phyloP scores from a whole-genome alignment of 2,888 invertebrate species.

The Xestia rhomboidea region DNA sequence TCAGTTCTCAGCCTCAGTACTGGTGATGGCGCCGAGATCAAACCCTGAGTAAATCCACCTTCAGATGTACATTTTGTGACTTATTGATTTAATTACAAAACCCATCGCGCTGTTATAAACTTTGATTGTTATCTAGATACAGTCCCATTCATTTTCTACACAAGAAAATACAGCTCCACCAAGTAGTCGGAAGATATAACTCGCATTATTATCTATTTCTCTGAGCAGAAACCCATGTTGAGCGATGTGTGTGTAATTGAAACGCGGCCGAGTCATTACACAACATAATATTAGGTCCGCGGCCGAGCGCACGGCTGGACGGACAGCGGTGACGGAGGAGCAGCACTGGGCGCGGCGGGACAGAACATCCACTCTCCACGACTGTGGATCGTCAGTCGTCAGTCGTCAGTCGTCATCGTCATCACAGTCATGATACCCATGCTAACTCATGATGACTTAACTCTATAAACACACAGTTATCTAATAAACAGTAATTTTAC shows the following conservation, averaged over 20 bases:
- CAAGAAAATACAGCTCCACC: neutral
- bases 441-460: neutral
- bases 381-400: too few relatives aligned
- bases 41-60: too few relatives aligned
- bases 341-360: accelerated
- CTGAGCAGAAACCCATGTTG: neutral
- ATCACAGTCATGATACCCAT: neutral
- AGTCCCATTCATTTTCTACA: neutral
- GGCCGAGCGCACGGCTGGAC: neutral
- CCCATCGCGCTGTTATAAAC: too few relatives aligned
- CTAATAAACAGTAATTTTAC: neutral
- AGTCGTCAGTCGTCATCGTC: too few relatives aligned
- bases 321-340: neutral
- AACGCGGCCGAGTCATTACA: conserved; percentile 43
- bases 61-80: neutral
- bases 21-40: too few relatives aligned
- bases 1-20: too few relatives aligned
- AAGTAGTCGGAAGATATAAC: neutral
- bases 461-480: neutral
- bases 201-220: conserved; percentile 6
- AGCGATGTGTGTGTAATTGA: conserved; percentile 20
- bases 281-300: conserved; percentile 24
- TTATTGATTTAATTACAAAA: neutral
- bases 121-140: neutral
- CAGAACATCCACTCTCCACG: conserved; percentile 14